Evolutionary conservation across 2,797 vertebrate species (phyloP), one percentile per base, ranked within the genome.

Genomic region (Crenichthys baileyi): DNA sequence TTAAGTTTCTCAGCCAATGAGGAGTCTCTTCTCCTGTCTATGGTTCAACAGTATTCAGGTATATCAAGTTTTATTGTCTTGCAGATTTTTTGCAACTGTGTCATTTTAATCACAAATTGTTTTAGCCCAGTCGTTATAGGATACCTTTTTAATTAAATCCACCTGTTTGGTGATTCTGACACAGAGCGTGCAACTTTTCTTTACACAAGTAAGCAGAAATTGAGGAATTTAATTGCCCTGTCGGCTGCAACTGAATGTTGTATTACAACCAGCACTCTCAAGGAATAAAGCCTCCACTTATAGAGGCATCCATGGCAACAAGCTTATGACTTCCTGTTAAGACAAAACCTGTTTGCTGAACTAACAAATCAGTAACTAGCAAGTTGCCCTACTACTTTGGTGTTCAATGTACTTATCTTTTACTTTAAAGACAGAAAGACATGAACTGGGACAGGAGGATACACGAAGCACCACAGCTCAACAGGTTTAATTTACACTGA

Each of bases 351-450:
- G 92, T 93, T 91, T 82, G 86, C 85, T 87, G 61, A 85, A 77
- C 51, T 87, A 83, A 90, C 88, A 92, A 93, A 93, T 92, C 82
- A 90, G 88, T 91, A 93, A 93, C 89, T 73, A 83, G 83, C 22
- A 2, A 77, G 79, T 68, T 70, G 88, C 50, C 85, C 71, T 1
- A 70, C 58, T 71, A 31, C 76, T 68, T 85, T 70, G 58, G 24
- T 44, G n/a, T 65, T 85, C 79, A 76, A 75, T 53, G 65, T 77
- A 75, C 80, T 72, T 11, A 29, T 80, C 72, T n/a, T 80, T n/a
- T 85, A 79, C 22, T 73, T 77, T 74, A 86, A 90, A 86, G 83
- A 87, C 55, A 76, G 31, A 77, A 78, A 72, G 67, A 18, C 24
- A 50, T 46, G 4, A 75, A 56, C 71, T 67, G 24, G 16, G 81